These are phyloP conservation scores for Limnephilus auricula DNA, from an alignment of 2,888 invertebrate species.

Conservation along the genomic window DNA sequence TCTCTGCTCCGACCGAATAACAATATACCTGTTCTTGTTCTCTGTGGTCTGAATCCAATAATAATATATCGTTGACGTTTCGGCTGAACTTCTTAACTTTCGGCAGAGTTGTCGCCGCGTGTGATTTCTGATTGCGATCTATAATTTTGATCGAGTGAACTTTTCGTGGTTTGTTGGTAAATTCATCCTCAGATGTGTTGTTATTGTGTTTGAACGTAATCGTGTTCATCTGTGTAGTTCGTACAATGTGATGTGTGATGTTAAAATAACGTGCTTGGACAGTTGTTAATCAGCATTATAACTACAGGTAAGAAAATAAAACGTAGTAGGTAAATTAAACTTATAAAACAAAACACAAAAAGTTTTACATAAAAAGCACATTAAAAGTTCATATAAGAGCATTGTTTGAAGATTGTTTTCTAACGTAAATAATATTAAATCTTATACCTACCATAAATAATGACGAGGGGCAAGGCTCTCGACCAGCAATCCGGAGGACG, in stretches of 20 bases:
- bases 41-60: neutral
- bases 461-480: no score
- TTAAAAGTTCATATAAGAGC: neutral
- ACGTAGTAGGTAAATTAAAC: neutral
- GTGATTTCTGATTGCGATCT: conserved; percentile 4
- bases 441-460: no score
- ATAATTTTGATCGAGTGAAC: neutral
- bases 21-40: neutral
- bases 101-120: neutral
- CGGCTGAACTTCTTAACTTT: neutral
- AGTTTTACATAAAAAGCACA: neutral
- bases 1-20: neutral
- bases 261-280: neutral
- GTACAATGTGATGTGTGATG: conserved; percentile 10
- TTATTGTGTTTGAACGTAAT: conserved; percentile 13
- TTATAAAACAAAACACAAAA: neutral
- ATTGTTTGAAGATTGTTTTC: no score
- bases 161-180: neutral
- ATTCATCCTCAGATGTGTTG: neutral
- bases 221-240: neutral
- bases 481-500: no score
- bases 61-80: conserved; percentile 10
- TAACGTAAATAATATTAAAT: no score
- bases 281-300: neutral
- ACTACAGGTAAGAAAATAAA: neutral